Percentiles rank a stretch among this genome's conserved stretches.
These are phyloP conservation scores for Pempheris klunzingeri DNA, from an alignment of 2,797 vertebrate genomes.

Conservation along the genomic window DNA sequence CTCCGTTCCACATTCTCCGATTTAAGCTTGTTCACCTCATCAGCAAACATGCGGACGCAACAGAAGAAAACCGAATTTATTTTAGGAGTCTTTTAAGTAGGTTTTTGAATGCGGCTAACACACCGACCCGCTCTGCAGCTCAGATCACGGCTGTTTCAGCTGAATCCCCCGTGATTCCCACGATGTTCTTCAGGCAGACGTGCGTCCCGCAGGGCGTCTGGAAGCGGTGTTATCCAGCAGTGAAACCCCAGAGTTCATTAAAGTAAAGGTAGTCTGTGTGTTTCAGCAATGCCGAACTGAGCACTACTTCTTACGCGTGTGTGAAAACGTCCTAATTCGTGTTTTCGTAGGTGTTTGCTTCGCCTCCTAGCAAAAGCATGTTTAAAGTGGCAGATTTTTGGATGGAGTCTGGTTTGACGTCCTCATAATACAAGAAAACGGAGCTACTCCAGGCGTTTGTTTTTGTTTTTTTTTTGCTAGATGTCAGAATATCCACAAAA, in stretches of 20 bases:
- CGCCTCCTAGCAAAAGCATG: accelerated
- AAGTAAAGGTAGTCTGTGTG: accelerated
- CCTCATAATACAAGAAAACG: not conserved
- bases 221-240: accelerated
- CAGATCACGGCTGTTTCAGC: accelerated
- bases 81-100: accelerated
- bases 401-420: conserved; percentile 20
- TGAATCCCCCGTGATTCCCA: not conserved
- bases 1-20: accelerated
- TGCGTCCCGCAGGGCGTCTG: not conserved
- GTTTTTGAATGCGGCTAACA: not conserved
- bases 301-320: accelerated
- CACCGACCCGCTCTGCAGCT: accelerated
- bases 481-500: not conserved
- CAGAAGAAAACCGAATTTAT: accelerated
- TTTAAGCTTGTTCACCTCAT: accelerated
- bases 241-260: accelerated
- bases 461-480: not conserved
- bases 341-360: accelerated
- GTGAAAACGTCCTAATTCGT: accelerated
- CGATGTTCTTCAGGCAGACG: not conserved
- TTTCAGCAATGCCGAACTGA: not conserved
- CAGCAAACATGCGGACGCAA: accelerated
- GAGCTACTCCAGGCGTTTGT: not conserved
- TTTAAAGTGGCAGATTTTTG: not conserved